Evolutionary conservation across 2,888 invertebrate species (phyloP).

Genomic region (Stenichneumon culpator): DNA sequence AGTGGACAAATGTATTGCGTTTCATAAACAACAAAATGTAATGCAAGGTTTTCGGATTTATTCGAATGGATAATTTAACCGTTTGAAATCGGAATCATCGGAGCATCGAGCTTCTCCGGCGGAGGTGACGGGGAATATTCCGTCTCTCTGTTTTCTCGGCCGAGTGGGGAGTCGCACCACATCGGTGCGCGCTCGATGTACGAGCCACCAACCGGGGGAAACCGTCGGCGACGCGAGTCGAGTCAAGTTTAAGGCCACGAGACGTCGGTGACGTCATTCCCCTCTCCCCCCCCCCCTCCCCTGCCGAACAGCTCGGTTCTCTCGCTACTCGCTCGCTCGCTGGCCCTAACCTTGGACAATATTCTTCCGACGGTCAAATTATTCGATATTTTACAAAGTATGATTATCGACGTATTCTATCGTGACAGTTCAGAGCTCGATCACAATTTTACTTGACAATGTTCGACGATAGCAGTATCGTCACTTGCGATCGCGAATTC

Average conservation of each 20-base stretch:
- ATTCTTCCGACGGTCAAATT: conserved; percentile 75
- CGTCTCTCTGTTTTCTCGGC: conserved; percentile 20
- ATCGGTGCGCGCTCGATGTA: conserved; percentile 35
- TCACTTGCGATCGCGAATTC: background rate
- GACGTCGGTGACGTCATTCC: conserved; percentile 81
- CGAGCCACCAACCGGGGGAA: background rate
- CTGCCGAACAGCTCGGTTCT: conserved; percentile 38
- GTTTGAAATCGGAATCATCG: conserved; percentile 23
- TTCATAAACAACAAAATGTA: background rate
- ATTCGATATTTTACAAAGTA: conserved; percentile 52
- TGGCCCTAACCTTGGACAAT: conserved; percentile 81
- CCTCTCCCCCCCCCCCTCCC: conserved; percentile 21
- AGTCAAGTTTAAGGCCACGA: conserved; percentile 83
- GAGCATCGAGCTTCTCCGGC: background rate
- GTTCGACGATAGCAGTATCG: background rate
- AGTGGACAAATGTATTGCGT: background rate
- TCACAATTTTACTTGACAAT: background rate
- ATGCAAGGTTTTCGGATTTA: background rate
- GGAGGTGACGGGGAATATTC: conserved; percentile 34
- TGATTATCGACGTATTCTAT: background rate
- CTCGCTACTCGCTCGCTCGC: conserved; percentile 53
- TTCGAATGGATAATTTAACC: conserved; percentile 54
- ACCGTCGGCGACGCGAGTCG: conserved; percentile 66
- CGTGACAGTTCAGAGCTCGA: background rate
- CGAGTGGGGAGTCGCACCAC: conserved; percentile 10